These are phyloP conservation scores for Circaetus cinerascens DNA, from an alignment of 2,113 vertebrate genomes.

Conservation along the genomic window DNA sequence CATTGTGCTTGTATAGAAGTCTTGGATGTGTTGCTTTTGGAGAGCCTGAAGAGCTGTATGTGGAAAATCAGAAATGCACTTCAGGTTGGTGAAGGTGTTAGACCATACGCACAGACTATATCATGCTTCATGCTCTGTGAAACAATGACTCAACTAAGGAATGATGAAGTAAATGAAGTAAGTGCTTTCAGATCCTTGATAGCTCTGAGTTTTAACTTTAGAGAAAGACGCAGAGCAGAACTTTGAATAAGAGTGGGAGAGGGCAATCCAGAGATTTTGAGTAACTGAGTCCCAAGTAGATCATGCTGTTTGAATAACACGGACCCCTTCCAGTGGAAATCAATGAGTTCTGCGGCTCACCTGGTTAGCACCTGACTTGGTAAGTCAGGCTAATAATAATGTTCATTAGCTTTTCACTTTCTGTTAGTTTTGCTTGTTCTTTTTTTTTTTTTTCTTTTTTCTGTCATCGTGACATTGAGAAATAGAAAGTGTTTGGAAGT, in stretches of 20 bases:
- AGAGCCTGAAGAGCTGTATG: not conserved
- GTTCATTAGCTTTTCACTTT: not conserved
- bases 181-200: not conserved
- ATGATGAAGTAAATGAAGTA: not conserved
- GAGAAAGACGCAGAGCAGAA: not conserved
- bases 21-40: not conserved
- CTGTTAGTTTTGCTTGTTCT: not conserved
- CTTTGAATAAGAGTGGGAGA: not conserved
- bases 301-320: not conserved
- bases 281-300: accelerated
- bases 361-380: not conserved
- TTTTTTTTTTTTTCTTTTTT: not conserved
- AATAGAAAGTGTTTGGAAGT: not conserved
- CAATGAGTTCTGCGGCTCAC: not conserved
- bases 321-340: not conserved
- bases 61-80: not conserved
- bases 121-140: not conserved
- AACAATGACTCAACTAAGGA: not conserved
- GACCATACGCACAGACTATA: not conserved
- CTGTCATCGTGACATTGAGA: not conserved
- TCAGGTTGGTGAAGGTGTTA: not conserved
- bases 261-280: not conserved
- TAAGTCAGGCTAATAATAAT: not conserved
- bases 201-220: not conserved
- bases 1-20: not conserved